Base-by-base conservation (phyloP, 2,113 vertebrate genomes). In the Bufo bufo region DNA sequence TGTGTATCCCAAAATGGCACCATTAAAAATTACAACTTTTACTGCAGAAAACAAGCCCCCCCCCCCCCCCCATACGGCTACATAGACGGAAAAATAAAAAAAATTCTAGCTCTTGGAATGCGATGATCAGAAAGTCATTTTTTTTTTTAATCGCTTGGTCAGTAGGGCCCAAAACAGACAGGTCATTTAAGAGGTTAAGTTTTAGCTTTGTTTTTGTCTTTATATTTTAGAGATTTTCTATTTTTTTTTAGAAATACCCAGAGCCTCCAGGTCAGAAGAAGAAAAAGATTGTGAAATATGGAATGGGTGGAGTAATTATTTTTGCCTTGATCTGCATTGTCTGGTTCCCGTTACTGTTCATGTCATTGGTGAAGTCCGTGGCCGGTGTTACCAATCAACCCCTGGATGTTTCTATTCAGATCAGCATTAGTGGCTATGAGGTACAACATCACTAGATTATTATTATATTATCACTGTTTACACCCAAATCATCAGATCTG, bases 291-390 rank as follows among this genome's bases (percentile, higher is more conserved):
- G 94, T 94, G 80, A 96, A 96, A 82, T 93, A 95, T 0, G 93
- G 93, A 5, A 94, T 91, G 92, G 94, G 90, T 1, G 94, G 95
- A 23, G 89, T 95, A 59, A 90, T 96, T 81, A 95, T 95, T 87
- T 93, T 96, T 4, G 58, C 90, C 12, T 89, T 94, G 66, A 93
- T 94, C 71, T 91, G 92, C 89, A 92, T 95, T 17, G 61, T 92
- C 84, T 93, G 95, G 95, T 95, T 96, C 89, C 96, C 95, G 0
- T 92, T 96, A 43, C 94, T 96, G 89, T 95, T 95, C 89, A 94
- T 90, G 93, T 95, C 95, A 7, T 82, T 96, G 91, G 90, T 94
- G 66, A 95, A 95, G 89, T 91, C 93, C 0, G 91, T 94, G 63
- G 94, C 94, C 0, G 93, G 93, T n/a, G 92, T 94, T 77, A 95